Conservation (phyloP, 2,797 vertebrate species). For the Harpagifer antarcticus region DNA sequence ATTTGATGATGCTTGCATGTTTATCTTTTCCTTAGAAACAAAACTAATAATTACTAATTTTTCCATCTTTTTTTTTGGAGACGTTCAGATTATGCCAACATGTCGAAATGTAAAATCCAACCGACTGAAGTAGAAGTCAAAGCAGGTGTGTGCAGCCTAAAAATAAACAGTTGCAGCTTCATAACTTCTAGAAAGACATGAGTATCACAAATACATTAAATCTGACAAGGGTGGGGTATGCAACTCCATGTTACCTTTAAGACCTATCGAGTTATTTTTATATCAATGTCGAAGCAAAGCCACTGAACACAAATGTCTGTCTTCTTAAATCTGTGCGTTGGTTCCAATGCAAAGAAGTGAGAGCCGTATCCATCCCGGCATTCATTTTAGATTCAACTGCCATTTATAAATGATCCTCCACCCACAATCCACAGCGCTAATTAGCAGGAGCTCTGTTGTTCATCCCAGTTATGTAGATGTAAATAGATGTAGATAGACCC, state of each 20-base stretch:
- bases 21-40: background rate
- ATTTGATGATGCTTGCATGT: constrained; percentile 2
- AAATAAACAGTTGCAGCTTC: constrained; percentile 50
- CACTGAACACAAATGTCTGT: constrained; percentile 24
- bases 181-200: constrained; percentile 33
- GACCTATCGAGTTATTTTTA: constrained; percentile 56
- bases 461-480: background rate
- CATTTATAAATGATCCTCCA: constrained; percentile 43
- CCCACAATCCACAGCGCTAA: constrained; percentile 32
- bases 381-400: constrained; percentile 30
- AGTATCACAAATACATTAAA: constrained; percentile 17
- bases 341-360: constrained; percentile 7
- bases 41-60: constrained; percentile 10
- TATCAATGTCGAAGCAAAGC: constrained; percentile 25
- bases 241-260: constrained; percentile 28
- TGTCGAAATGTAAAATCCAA: background rate
- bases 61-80: background rate
- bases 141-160: constrained; percentile 33
- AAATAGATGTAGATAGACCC: background rate
- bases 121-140: constrained; percentile 31
- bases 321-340: constrained; percentile 31
- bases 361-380: constrained; percentile 14
- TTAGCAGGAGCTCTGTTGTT: constrained; percentile 36
- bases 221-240: constrained; percentile 16
- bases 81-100: background rate